Evolutionary conservation across 2,797 vertebrate genomes (phyloP).

Genomic region (Cheirogaleus major): DNA sequence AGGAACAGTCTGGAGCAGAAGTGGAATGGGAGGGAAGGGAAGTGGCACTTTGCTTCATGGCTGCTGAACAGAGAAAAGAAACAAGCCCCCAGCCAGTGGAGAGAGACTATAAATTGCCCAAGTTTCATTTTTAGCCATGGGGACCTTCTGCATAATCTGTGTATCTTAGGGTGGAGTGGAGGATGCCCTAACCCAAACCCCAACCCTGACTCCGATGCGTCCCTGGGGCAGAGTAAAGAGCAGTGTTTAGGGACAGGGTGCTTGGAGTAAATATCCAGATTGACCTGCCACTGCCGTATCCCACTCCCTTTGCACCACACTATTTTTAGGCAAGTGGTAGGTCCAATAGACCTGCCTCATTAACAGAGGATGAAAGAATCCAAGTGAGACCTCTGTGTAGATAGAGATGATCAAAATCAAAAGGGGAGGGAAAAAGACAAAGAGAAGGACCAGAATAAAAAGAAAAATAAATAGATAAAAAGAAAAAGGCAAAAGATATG

Average conservation of each 20-base stretch:
- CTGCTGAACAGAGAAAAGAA: neutral
- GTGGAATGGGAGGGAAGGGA: neutral
- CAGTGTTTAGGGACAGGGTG: neutral
- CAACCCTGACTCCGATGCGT: neutral
- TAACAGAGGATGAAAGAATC: neutral
- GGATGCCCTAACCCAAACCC: too few relatives aligned
- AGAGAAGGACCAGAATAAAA: neutral
- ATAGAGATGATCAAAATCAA: neutral
- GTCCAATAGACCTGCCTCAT: neutral
- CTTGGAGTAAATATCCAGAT: neutral
- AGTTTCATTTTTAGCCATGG: neutral
- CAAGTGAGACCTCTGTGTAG: neutral
- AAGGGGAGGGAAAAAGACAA: neutral
- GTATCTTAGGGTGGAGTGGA: neutral
- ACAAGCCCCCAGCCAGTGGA: neutral
- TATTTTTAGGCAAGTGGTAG: neutral
- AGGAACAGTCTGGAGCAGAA: neutral
- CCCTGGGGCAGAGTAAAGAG: neutral
- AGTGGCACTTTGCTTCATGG: neutral
- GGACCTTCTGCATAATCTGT: neutral
- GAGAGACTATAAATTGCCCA: neutral
- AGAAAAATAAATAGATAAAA: neutral
- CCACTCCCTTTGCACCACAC: neutral
- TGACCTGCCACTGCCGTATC: neutral
- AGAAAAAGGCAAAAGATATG: neutral